A percentile compares a stretch with the other conserved stretches of the same genome.
Evolutionary conservation across 1,140 invertebrate species (phyloP).

Genomic region (Acromyrmex charruanus): DNA sequence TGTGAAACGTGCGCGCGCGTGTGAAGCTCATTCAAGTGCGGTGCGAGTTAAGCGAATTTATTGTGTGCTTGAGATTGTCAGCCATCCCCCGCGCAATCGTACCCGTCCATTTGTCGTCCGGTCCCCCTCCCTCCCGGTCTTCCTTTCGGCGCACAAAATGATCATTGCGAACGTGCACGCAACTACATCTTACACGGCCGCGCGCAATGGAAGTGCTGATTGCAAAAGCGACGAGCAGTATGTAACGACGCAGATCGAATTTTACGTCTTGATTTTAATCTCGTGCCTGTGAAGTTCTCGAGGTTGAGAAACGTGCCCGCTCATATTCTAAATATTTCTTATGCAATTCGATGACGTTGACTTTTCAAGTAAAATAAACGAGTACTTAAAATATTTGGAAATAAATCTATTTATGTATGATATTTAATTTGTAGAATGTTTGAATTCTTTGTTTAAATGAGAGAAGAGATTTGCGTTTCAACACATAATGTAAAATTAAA

Average conservation of each 20-base stretch:
- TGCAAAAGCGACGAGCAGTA: slow-evolving; percentile 46
- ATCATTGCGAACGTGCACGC: slow-evolving; percentile 62
- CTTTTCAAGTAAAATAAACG: not conserved
- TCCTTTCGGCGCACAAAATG: slow-evolving; percentile 59
- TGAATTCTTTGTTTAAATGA: not conserved
- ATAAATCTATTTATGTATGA: not conserved
- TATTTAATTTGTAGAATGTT: not conserved
- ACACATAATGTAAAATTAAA: not conserved
- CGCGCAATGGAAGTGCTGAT: slow-evolving; percentile 44
- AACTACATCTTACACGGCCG: slow-evolving; percentile 57
- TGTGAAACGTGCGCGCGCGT: slow-evolving; percentile 46
- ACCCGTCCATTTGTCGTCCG: slow-evolving; percentile 15
- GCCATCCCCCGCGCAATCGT: slow-evolving; percentile 7
- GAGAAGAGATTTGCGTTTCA: not conserved
- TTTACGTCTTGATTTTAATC: slow-evolving; percentile 6
- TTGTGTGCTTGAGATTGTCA: slow-evolving; percentile 29
- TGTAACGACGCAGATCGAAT: slow-evolving; percentile 25
- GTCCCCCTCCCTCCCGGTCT: not conserved
- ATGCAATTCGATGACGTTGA: not conserved
- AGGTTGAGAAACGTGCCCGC: not conserved
- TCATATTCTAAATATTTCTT: not conserved
- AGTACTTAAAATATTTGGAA: too few species aligned
- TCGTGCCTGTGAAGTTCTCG: not conserved
- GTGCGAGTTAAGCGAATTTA: slow-evolving; percentile 63
- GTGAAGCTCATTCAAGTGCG: slow-evolving; percentile 61